Percentiles rank a stretch among this genome's conserved stretches.
Conservation (phyloP, 2,888 invertebrate species). For the Strigamia transsilvanica region DNA sequence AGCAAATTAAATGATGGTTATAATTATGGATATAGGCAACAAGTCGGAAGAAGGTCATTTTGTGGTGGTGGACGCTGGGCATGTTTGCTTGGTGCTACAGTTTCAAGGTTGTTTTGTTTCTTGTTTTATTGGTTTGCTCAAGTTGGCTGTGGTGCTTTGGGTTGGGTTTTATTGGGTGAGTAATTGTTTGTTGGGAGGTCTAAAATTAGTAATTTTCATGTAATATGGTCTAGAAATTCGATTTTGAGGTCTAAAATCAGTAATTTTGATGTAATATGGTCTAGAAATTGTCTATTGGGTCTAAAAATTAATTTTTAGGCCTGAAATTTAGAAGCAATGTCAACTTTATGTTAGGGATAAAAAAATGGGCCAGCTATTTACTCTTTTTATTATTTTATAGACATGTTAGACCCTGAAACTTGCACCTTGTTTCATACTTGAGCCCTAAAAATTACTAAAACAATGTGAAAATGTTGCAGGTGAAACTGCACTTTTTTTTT, state of each 20-base stretch:
- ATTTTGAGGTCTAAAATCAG: neutral
- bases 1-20: conserved; percentile 48
- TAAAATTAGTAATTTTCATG: neutral
- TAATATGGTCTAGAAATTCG: neutral
- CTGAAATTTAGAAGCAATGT: no score
- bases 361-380: no score
- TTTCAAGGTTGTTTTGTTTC: conserved; percentile 44
- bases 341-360: no score
- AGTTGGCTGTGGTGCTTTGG: neutral
- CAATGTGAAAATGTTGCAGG: neutral
- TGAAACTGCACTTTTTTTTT: neutral
- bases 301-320: no score
- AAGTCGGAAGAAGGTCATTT: conserved; percentile 12
- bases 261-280: neutral
- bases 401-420: no score
- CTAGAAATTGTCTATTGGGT: no score
- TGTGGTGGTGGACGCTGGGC: neutral
- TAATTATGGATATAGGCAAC: conserved; percentile 22
- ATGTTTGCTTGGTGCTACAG: conserved; percentile 14
- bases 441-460: neutral
- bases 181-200: conserved; percentile 1
- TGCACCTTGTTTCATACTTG: no score
- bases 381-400: no score
- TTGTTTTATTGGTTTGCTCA: conserved; percentile 28
- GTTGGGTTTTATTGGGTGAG: conserved; percentile 19